A percentile compares a stretch with the other conserved stretches of the same genome.
phyloP scores from a whole-genome alignment of 2,888 invertebrate species.

The Netelia fuscicornis region DNA sequence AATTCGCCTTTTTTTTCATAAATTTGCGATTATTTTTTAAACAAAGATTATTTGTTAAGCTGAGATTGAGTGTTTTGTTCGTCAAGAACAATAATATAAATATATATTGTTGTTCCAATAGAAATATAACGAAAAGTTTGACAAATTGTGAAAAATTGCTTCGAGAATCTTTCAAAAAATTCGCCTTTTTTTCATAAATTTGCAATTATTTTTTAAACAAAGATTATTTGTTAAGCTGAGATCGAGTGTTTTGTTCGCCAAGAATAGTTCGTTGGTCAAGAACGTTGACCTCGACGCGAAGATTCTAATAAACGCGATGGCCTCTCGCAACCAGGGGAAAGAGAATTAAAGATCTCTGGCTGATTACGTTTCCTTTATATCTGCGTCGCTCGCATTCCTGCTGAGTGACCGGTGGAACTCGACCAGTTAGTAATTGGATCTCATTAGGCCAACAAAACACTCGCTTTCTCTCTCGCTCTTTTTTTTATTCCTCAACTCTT shows the following conservation, averaged over 20 bases:
- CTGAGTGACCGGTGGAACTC: conserved; percentile 74
- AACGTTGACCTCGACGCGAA: background rate
- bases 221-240: no score
- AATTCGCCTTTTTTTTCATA: no score
- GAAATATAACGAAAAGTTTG: background rate
- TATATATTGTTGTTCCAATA: background rate
- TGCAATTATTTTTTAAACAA: no score
- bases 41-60: no score
- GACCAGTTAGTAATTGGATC: conserved; percentile 81
- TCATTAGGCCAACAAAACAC: conserved; percentile 80
- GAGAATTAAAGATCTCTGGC: conserved; percentile 75
- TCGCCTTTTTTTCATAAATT: no score
- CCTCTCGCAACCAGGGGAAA: no score
- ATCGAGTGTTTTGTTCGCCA: no score
- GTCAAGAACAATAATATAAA: background rate
- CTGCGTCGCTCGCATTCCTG: conserved; percentile 74
- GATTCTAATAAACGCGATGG: no score
- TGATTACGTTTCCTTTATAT: conserved; percentile 39
- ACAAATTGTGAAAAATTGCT: no score
- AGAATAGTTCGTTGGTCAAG: background rate
- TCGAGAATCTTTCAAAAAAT: no score
- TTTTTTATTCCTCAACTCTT: conserved; percentile 60
- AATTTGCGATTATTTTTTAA: no score
- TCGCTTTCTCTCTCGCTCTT: conserved; percentile 60
- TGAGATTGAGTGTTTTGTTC: no score